A percentile compares a stretch with the other conserved stretches of the same genome.
These are phyloP conservation scores for Lycia hirtaria DNA, from an alignment of 2,888 invertebrate genomes.

Conservation along the genomic window DNA sequence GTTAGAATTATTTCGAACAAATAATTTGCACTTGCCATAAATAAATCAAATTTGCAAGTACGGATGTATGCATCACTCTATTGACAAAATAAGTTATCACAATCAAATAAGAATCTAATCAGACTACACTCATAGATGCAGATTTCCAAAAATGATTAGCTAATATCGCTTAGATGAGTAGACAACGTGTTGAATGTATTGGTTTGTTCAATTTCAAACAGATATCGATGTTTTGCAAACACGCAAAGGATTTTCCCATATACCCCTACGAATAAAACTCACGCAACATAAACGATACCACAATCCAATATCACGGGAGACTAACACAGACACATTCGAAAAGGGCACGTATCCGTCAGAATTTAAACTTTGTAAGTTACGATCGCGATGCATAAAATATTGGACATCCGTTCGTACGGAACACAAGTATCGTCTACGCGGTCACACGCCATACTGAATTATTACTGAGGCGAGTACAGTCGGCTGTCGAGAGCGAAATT, in stretches of 20 bases:
- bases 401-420: slow-evolving; percentile 44
- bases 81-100: slow-evolving; percentile 9
- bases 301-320: slow-evolving; percentile 52
- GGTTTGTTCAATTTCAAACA: slow-evolving; percentile 13
- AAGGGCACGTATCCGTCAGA: slow-evolving; percentile 46
- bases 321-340: slow-evolving; percentile 40
- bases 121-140: no score
- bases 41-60: slow-evolving; percentile 2
- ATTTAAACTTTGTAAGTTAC: slow-evolving; percentile 55
- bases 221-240: slow-evolving; percentile 56
- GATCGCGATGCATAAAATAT: slow-evolving; percentile 52
- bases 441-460: slow-evolving; percentile 79
- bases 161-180: no score
- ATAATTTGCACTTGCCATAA: no score
- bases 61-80: slow-evolving; percentile 1
- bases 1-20: no score
- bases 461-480: slow-evolving; percentile 61
- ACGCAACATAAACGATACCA: slow-evolving; percentile 50
- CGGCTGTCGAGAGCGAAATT: slow-evolving; percentile 78
- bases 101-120: background rate
- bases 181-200: background rate
- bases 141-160: no score
- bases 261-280: slow-evolving; percentile 50
- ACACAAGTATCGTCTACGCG: slow-evolving; percentile 61
- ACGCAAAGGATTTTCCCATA: slow-evolving; percentile 50